Conservation (phyloP, 2,888 invertebrate genomes). For the Lithophane socia region DNA sequence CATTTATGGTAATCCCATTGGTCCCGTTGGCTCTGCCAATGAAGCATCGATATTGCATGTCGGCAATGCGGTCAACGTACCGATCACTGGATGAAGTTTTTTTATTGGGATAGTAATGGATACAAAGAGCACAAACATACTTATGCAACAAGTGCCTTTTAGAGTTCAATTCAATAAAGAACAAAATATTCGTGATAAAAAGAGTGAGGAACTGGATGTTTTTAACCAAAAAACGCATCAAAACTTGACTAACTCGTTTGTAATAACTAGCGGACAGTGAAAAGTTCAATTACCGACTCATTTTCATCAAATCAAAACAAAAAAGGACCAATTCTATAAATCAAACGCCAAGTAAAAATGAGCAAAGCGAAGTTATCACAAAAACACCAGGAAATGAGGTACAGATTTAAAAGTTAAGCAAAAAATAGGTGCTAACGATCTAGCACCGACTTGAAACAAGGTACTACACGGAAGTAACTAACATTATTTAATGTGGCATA, state of each 20-base stretch:
- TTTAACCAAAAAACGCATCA: not conserved
- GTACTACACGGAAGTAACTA: conserved; percentile 32
- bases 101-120: conserved; percentile 3
- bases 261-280: not conserved
- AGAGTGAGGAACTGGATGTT: not conserved
- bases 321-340: conserved; percentile 17
- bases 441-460: conserved; percentile 39
- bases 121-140: not conserved
- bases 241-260: not conserved
- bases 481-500: not conserved
- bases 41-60: conserved; percentile 20
- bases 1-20: conserved; percentile 50
- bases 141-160: not conserved
- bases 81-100: conserved; percentile 20
- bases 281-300: not conserved
- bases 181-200: not conserved
- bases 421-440: conserved; percentile 53
- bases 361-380: conserved; percentile 2
- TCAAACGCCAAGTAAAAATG: conserved; percentile 26
- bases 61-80: conserved; percentile 43
- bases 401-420: conserved; percentile 11
- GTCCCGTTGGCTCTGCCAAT: conserved; percentile 28
- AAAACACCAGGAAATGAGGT: conserved; percentile 50
- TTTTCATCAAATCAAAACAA: conserved; percentile 6
- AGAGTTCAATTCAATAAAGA: not conserved